These are phyloP conservation scores for Hemiscyllium ocellatum DNA, from an alignment of 2,113 vertebrate genomes.

Conservation along the genomic window DNA sequence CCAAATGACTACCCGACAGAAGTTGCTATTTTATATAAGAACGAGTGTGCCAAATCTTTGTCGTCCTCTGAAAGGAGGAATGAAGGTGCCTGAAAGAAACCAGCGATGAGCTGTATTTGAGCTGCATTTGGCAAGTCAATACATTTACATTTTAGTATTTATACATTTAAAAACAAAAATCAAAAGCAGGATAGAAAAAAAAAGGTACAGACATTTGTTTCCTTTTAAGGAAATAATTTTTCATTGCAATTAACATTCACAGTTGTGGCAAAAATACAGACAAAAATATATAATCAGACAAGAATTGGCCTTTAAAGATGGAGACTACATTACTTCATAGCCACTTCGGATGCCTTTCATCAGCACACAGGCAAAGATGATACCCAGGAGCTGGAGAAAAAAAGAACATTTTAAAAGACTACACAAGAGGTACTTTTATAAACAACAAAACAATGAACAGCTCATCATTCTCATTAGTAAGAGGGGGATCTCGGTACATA, in stretches of 20 bases:
- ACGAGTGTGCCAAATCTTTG: not conserved
- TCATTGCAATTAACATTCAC: conserved; percentile 6
- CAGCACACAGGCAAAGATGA: conserved; percentile 74
- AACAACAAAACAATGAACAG: not conserved
- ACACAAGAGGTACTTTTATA: not conserved
- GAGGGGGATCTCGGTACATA: not conserved
- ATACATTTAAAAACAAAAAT: not conserved
- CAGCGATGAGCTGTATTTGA: not conserved
- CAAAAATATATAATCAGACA: not conserved
- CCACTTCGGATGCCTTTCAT: conserved; percentile 81
- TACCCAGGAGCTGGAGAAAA: conserved; percentile 63
- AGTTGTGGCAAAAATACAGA: conserved; percentile 30
- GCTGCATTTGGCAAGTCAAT: not conserved
- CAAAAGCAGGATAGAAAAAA: conserved; percentile 7
- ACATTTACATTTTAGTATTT: not conserved
- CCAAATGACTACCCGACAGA: not conserved
- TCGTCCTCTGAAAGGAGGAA: not conserved
- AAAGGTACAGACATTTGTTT: conserved; percentile 27
- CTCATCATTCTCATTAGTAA: not conserved
- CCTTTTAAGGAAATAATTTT: not conserved
- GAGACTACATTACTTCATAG: conserved; percentile 82
- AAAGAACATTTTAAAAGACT: not conserved
- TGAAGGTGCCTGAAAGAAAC: not conserved
- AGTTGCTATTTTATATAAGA: not conserved
- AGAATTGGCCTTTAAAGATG: not conserved